Evolutionary conservation across 2,113 vertebrate genomes (phyloP), one percentile per base, ranked within the genome.

Genomic region (Desmodus rotundus): DNA sequence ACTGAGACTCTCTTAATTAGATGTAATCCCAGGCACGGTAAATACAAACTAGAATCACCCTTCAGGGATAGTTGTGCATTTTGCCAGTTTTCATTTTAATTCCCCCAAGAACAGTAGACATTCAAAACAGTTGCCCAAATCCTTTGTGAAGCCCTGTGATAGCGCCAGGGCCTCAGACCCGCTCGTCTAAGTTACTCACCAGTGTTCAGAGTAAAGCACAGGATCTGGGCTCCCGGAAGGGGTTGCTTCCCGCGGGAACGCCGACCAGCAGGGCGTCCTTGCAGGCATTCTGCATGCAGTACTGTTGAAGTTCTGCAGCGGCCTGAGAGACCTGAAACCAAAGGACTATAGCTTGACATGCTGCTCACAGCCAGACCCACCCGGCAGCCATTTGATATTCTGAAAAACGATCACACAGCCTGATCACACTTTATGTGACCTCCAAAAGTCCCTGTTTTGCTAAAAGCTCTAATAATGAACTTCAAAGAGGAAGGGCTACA

Each of bases 251-350:
- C 0, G 99, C 99, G 10, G 99, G 99, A 63, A 99, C 98, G 0
- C 99, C 99, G 0, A 99, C 99, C 96, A 99, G 98, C 96, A 99
- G 97, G 43, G 99, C 99, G 16, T 99, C 99, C 98, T 99, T 99
- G 94, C 99, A 98, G 56, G 99, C 99, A 0, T 99, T 99, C 97
- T 99, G 99, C 97, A 99, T 98, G 95, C 99, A 99, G 95, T 99
- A 99, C 97, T 99, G 99, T 92, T 99, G 99, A 24, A 99, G 99
- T 94, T 99, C 99, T 38, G 99, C 99, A 20, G 99, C 99, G 0
- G 99, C 99, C 98, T 99, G 99, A 11, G 99, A 99, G 80, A 99
- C 99, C 99, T 99, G 97, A 2, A 54, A 12, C 36, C 81, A 43
- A 89, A 78, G 76, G 95, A 93, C 24, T 7, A 28, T 54, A 78